Evolutionary conservation across 2,888 invertebrate species (phyloP).

Genomic region (Altica lythri): DNA sequence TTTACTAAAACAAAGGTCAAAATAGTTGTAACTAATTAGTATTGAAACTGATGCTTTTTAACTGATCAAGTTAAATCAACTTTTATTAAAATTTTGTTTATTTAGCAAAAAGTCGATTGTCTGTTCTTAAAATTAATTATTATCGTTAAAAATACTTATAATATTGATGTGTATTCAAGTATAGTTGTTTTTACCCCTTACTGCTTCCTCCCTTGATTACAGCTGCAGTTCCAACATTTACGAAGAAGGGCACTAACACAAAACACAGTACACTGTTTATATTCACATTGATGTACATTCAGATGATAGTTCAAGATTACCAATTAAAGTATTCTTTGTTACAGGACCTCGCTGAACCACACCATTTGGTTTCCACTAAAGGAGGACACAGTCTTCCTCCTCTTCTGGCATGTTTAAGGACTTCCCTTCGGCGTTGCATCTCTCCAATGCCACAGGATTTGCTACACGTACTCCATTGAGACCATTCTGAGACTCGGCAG

Average conservation of each 20-base stretch:
- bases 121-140: slow-evolving; percentile 46
- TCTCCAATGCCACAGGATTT: slow-evolving; percentile 90
- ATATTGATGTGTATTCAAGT: slow-evolving; percentile 37
- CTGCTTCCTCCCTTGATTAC: slow-evolving; percentile 24
- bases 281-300: slow-evolving; percentile 8
- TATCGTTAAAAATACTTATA: slow-evolving; percentile 45
- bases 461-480: slow-evolving; percentile 85
- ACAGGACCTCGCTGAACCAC: slow-evolving; percentile 76
- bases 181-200: slow-evolving; percentile 19
- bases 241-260: slow-evolving; percentile 5
- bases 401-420: slow-evolving; percentile 75
- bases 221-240: slow-evolving; percentile 6
- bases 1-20: too few relatives aligned
- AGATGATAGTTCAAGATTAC: slow-evolving; percentile 48
- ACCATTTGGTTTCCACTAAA: slow-evolving; percentile 85
- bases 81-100: neutral
- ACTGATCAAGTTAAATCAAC: too few relatives aligned
- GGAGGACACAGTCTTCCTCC: slow-evolving; percentile 85
- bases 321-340: slow-evolving; percentile 68
- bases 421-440: slow-evolving; percentile 77
- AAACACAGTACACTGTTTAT: slow-evolving; percentile 14
- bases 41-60: too few relatives aligned
- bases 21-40: too few relatives aligned
- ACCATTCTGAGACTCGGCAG: slow-evolving; percentile 86
- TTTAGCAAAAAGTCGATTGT: slow-evolving; percentile 42